phyloP scores from a whole-genome alignment of 2,888 invertebrate genomes.

The Ametastegia equiseti region DNA sequence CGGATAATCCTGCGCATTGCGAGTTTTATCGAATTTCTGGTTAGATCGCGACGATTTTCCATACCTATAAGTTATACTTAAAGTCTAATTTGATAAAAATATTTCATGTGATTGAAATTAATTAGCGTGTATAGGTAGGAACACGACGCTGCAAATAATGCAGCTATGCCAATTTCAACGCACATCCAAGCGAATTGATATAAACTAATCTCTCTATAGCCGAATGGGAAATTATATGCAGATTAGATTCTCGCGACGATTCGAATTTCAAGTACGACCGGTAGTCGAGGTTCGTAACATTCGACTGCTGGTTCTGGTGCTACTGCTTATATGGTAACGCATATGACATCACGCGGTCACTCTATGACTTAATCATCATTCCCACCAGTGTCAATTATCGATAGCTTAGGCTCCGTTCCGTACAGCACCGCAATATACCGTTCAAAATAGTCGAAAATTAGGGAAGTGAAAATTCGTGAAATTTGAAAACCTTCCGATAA shows the following conservation, averaged over 20 bases:
- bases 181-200: neutral
- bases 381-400: too few relatives aligned
- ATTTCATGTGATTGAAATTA: neutral
- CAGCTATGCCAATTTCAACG: neutral
- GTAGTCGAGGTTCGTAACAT: constrained; percentile 12
- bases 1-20: neutral
- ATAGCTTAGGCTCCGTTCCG: too few relatives aligned
- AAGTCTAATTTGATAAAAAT: neutral
- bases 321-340: constrained; percentile 27
- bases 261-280: constrained; percentile 33
- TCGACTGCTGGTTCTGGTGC: too few relatives aligned
- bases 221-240: neutral
- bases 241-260: constrained; percentile 25
- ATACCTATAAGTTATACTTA: neutral
- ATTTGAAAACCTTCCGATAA: too few relatives aligned
- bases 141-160: too few relatives aligned
- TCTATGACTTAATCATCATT: constrained; percentile 1
- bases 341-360: neutral
- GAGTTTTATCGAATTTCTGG: neutral
- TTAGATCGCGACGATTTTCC: neutral
- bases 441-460: too few relatives aligned
- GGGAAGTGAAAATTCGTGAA: too few relatives aligned
- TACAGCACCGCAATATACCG: too few relatives aligned
- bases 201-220: neutral
- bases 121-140: too few relatives aligned